Base-by-base conservation (phyloP, 2,797 vertebrate genomes). In the Semotilus atromaculatus region DNA sequence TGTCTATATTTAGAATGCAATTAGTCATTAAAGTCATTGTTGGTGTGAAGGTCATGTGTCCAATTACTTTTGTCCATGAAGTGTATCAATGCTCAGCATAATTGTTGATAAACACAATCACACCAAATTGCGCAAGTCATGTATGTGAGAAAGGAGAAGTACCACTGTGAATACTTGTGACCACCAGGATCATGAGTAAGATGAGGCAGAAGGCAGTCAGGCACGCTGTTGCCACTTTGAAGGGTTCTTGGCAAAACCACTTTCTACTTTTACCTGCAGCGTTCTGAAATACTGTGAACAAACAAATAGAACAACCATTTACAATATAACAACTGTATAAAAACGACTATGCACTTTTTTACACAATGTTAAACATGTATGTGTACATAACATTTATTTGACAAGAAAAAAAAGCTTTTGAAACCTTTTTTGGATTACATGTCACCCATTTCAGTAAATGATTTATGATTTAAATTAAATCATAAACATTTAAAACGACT, bases 101-200 rank as follows among this genome's bases (percentile, higher is more conserved):
- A 21, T 40, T 38, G 29, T 13, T 48, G 8, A n/a, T 34, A 19
- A 73, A 45, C 26, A 60, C 21, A 48, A 26, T 13, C 21, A 10
- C 66, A 55, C n/a, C 18, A 14, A 68, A 36, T 55, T 4, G 19
- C 31, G 16, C 4, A 21, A 18, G 38, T 38, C 2, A 18, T 58
- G 11, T 55, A 8, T 38, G 7, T 60, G 6, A 43, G 16, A 51
- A 74, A 58, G 6, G 3, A 66, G 71, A 36, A 26, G 70, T 36
- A 81, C 87, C 68, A 40, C 81, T 18, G 13, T 71, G 68, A 23
- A 73, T 51, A 40, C 72, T 78, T 19, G 53, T 68, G 21, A 62
- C n/a, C 78, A 86, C 55, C 73, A 88, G 81, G 16, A 84, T 43
- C 38, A 84, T 1, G 40, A 88, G 31, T 48, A 88, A 84, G 58